Evolutionary conservation across 1,140 invertebrate genomes (phyloP), one percentile per base, ranked within the genome.

Genomic region (Tetramorium parvispinum): DNA sequence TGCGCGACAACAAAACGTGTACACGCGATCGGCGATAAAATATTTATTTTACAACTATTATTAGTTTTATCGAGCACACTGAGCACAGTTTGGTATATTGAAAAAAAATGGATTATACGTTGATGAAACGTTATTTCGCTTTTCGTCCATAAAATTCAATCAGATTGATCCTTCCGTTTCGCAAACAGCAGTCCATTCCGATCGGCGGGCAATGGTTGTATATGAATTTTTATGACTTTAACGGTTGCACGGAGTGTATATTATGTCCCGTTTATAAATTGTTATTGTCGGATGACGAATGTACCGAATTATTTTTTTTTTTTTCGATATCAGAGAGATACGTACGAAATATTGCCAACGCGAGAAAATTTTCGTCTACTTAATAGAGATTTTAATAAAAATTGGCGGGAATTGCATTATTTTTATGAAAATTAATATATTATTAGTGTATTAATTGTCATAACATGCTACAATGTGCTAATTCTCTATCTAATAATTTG

Each of bases 1-100:
- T 46, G 55, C 40, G 10, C 40, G 21, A 61, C 37, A 37, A 16
- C 21, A 27, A 59, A 59, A 61, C 11, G 11, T 40, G n/a, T 32
- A n/a, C 70, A 51, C 55, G 55, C 40, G 7, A 53, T 59, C 73
- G 10, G 16, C n/a, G 18, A 46, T 77, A 43, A 77, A 77, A 76
- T 18, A 76, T 76, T 76, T 59, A 46, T 76, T 76, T 76, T 76
- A 24, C 21, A 18, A n/a, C 16, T 77, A 61, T 77, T 77, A 77
- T 77, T 77, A 61, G 21, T 61, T 77, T 77, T 76, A 59, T 59
- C 55, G 53, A 59, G 10, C 10, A 32, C n/a, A n/a, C 16, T 21
- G 55, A 61, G 6, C 13, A 77, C 51, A 55, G 37, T 81, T 51
- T 8, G 43, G 43, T 49, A 32, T 55, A 70, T 70, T 70, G 21